Evolutionary conservation across 2,888 invertebrate species (phyloP), one percentile per base, ranked within the genome.

Genomic region (Napeogenes sylphis): DNA sequence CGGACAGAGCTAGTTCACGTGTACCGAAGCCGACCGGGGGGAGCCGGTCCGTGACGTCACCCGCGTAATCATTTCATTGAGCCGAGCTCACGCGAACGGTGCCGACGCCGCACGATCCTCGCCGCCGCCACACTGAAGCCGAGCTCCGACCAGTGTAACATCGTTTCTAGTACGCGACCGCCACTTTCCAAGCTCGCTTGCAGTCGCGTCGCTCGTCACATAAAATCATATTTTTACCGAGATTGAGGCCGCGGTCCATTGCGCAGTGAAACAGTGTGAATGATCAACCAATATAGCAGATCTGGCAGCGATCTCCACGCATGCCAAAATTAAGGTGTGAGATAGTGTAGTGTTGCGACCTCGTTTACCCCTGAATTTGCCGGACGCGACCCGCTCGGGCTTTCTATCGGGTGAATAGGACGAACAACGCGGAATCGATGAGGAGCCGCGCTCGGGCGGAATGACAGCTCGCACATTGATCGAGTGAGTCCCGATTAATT

Each of bases 121-220:
- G 56, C 69, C 63, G 61, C 58, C 67, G 66, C 67, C 77, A 71
- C 77, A 75, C 81, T 86, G 84, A 78, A 83, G 85, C 89, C 88
- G 82, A 87, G 87, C 83, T 85, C 88, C 88, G 82, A 87, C 87
- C 83, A 80, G 85, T 82, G 80, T 81, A 79, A 75, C 80, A 78
- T 81, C 76, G 76, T 83, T 84, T 85, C 87, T 86, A 90, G 89
- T 89, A 82, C 85, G 85, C 87, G 84, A 73, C 77, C 82, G 83
- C 79, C 85, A 72, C 79, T 78, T 77, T 67, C 68, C 74, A 76
- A 75, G 84, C 73, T 74, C 82, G 79, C 81, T 74, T 82, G 82
- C 72, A 66, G 70, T 71, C 68, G 72, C 72, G 59, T 63, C 69
- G 68, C 71, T 66, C 66, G 59, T 56, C 66, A 59, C 72, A 72